These are phyloP conservation scores for Candoia aspera DNA, from an alignment of 2,113 vertebrate species.

Conservation along the genomic window DNA sequence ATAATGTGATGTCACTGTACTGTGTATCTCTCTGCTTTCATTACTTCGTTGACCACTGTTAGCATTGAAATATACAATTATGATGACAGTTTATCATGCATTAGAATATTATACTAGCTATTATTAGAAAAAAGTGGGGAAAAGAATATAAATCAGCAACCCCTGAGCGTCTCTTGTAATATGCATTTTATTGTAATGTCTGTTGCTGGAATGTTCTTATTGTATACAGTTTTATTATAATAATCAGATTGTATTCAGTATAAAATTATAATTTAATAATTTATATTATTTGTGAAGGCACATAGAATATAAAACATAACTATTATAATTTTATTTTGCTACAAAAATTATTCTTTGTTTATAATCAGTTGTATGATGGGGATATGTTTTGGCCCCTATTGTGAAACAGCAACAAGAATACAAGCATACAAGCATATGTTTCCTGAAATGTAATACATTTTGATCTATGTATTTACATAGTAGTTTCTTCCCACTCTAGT, in stretches of 20 bases:
- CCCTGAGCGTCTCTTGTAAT: background rate
- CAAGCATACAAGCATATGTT: conserved; percentile 53
- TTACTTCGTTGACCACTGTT: background rate
- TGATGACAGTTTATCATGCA: background rate
- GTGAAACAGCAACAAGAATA: conserved; percentile 44
- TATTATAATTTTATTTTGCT: conserved; percentile 12
- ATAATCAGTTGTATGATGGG: conserved; percentile 63
- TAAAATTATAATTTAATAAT: conserved; percentile 52
- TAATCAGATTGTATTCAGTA: conserved; percentile 45
- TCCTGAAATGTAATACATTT: conserved; percentile 54
- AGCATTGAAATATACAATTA: background rate
- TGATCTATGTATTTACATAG: conserved; percentile 82
- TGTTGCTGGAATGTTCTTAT: conserved; percentile 3
- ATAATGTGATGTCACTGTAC: background rate
- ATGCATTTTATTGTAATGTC: background rate
- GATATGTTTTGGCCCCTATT: conserved; percentile 75
- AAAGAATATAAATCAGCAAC: background rate
- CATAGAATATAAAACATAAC: conserved; percentile 53
- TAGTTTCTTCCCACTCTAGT: conserved; percentile 98
- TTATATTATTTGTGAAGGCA: conserved; percentile 69
- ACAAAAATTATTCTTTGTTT: conserved; percentile 22
- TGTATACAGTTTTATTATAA: conserved; percentile 24
- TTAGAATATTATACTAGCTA: background rate
- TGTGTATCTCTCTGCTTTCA: background rate
- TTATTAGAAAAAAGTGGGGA: background rate